Conservation (phyloP, 2,888 invertebrate genomes). For the Empis stercorea region DNA sequence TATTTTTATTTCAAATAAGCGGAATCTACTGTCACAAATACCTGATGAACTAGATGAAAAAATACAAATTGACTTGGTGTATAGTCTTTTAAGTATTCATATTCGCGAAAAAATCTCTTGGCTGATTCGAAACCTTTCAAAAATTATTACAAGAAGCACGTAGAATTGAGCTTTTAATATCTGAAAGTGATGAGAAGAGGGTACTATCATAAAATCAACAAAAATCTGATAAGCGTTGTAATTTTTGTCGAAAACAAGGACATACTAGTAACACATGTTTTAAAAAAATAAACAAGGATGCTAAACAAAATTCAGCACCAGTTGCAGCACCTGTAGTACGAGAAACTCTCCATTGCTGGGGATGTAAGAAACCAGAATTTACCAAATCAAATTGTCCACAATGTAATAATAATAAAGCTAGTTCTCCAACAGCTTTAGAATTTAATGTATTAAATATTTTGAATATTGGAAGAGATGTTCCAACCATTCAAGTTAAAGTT, state of each 20-base stretch:
- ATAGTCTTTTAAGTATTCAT: constrained; percentile 1
- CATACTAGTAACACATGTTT: background rate
- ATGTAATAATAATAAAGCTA: background rate
- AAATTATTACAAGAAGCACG: constrained; percentile 1
- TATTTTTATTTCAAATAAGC: constrained; percentile 2
- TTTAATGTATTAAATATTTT: background rate
- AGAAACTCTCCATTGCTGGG: constrained; percentile 1
- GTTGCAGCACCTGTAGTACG: background rate
- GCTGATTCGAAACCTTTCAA: constrained; percentile 1
- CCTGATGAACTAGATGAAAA: constrained; percentile 1
- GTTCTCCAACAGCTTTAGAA: background rate
- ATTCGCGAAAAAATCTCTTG: constrained; percentile 8
- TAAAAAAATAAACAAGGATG: background rate
- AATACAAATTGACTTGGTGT: constrained; percentile 2
- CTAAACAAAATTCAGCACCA: background rate
- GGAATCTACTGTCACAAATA: constrained; percentile 1
- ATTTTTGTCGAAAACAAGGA: background rate
- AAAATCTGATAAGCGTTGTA: background rate
- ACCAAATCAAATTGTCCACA: constrained; percentile 2
- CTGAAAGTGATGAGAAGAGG: background rate
- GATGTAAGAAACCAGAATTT: constrained; percentile 2
- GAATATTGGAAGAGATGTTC: background rate
- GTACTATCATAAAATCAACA: background rate
- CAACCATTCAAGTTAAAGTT: constrained; percentile 1
- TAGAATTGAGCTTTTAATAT: background rate